Evolutionary conservation across 2,797 vertebrate species (phyloP), one percentile per base, ranked within the genome.

Genomic region (Sebastes reedi): DNA sequence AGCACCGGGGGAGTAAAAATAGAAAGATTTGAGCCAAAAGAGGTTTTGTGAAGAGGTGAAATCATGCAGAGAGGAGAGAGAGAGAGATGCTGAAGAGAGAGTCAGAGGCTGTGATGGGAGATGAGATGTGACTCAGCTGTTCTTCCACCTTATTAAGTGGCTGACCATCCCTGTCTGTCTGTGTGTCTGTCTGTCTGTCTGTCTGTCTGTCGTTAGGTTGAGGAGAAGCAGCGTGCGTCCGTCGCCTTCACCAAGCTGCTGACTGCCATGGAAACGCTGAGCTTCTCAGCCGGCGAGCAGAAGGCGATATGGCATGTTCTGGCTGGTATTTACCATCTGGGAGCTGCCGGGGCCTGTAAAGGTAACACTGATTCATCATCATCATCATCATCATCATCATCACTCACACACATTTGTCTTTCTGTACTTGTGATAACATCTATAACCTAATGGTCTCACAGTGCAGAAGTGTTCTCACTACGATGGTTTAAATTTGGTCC

Each of bases 291-390:
- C 0, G 80, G 94, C 0, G 97, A 99, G 92, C 98, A 97, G 93
- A 91, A 67, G 4, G 97, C 97, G 1, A 79, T 98, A 54, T 99
- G 98, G 98, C 95, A 96, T 0, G 84, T 99, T 64, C 80, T 99
- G 92, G 98, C 98, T 0, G 95, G 92, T 34, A 97, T 99, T 82
- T 98, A 97, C 91, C 98, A 99, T 91, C 95, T 99, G 27, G 98
- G 98, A n/a, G 96, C 89, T 0, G 98, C 98, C 0, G 97, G 98
- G 0, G 95, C 96, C 11, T 98, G 98, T 75, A 98, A 94, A 98
- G 98, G 98, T 99, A 93, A 85, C 76, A 27, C 54, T 73, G 39
- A 71, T 32, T 86, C 70, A 72, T 73, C 71, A 14, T 13, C 69
- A 5, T 24, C 69, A 25, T 56, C 61, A 75, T 36, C 39, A 46